Evolutionary conservation across 2,888 invertebrate genomes (phyloP).

Genomic region (Cosmia pyralina): DNA sequence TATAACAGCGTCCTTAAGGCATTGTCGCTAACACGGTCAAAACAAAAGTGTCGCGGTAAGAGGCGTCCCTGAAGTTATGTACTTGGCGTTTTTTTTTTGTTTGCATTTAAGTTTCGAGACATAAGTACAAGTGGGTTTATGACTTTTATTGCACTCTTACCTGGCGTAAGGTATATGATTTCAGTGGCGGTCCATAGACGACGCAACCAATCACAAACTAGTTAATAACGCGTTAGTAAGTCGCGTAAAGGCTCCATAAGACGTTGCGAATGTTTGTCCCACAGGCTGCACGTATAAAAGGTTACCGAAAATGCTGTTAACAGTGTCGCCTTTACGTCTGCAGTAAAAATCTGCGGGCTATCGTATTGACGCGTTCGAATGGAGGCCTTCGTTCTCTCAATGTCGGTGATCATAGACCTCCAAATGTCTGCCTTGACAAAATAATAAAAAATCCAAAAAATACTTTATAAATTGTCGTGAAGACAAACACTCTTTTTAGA

Average conservation of each 20-base stretch:
- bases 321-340: not conserved
- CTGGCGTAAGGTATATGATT: no score
- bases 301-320: no score
- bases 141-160: no score
- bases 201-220: not conserved
- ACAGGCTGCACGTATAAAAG: not conserved
- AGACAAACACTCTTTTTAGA: not conserved
- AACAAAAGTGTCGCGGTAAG: no score
- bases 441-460: not conserved
- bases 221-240: not conserved
- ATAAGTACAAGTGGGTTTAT: no score
- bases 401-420: not conserved
- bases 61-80: no score
- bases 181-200: not conserved
- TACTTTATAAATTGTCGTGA: slow-evolving; percentile 30
- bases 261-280: not conserved
- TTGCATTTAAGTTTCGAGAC: no score
- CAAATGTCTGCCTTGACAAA: not conserved
- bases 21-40: no score
- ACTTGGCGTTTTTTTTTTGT: no score
- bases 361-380: no score
- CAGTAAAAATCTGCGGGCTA: not conserved
- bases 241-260: not conserved
- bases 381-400: not conserved
- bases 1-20: no score